Base-by-base conservation (phyloP, 2,113 vertebrate genomes). In the Urocolius indicus region DNA sequence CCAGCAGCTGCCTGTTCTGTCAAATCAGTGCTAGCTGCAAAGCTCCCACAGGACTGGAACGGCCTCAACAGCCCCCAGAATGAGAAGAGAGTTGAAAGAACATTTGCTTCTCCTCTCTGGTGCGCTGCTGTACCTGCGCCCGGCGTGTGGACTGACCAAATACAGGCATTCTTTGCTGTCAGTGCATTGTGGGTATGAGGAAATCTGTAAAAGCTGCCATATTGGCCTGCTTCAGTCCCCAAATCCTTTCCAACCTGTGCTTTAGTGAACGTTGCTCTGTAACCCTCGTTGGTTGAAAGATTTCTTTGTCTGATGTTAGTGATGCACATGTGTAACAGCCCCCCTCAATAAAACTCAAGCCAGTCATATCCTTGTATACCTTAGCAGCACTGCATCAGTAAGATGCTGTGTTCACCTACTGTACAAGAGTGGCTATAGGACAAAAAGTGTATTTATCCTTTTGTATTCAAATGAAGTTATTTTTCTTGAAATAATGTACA, bases 381-480 rank as follows among this genome's bases (percentile, higher is more conserved):
- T 97, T 88, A 97, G 98, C 97, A 94, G 97, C 97, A 91, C 98
- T 61, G 97, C 89, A 88, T 94, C 96, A 67, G 84, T 90, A 71
- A 94, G 98, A 92, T 97, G 98, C 96, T 55, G 98, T 96, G 97
- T 97, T 97, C 98, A 98, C 97, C 97, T 94, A 92, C 93, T 97
- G 96, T 97, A 97, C 98, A 95, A 97, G 98, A 98, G 98, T 97
- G 98, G 98, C 97, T 98, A 97, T 97, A 98, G 98, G 97, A 95
- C 97, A 97, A 98, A 96, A 97, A 97, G 98, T 99, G 98, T 99
- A 98, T 99, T 99, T 99, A 98, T 99, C 98, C 98, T 98, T 99
- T 99, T 99, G 98, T 99, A 99, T 98, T 98, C 98, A 99, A 99
- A 99, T 98, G 98, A 98, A 98, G 98, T 99, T 99, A 98, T 99